Base-by-base conservation (phyloP, 2,888 invertebrate genomes). In the Epistrophe eligans region DNA sequence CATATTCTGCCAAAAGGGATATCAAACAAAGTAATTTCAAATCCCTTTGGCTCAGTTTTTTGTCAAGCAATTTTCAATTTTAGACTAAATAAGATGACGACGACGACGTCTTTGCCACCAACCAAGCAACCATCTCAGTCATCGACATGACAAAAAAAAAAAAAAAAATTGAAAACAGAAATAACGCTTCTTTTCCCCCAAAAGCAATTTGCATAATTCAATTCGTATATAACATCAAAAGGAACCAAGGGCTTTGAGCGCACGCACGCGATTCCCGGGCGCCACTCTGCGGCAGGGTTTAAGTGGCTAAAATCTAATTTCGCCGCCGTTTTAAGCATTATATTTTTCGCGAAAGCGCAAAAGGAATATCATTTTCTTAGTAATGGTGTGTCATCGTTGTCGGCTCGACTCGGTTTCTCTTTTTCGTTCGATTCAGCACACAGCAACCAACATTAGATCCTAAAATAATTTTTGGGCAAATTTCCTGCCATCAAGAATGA, bases 171-270 rank as follows among this genome's bases (percentile, higher is more conserved):
- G 13, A 9, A 24, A 79, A 40, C 40, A 40, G 43, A 57, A 70
- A 81, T 19, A 55, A 71, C 66, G 64, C 58, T 72, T 48, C 57
- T 72, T 55, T 43, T 77, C 58, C 83, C 76, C 76, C 67, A 83
- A 87, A 87, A 87, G 83, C 87, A 87, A 87, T 87, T 87, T 87
- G 58, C 87, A 87, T 87, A 87, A 87, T 87, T 87, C 83, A 87
- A 87, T 87, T 87, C 83, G 87, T 83, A 79, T 87, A 79, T 77
- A 79, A 87, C 87, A 87, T 87, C 87, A 87, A 87, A 87, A 83
- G 87, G 79, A 87, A 79, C 83, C 79, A 48, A 73, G 73, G 73
- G 81, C 70, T 77, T 70, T 38, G 57, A 81, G 70, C 79, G 66
- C 72, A 64, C 87, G 79, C 87, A 87, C 77, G 82, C 79, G 28